Base-by-base conservation (phyloP, 1,140 invertebrate species). In the Wasmannia auropunctata region DNA sequence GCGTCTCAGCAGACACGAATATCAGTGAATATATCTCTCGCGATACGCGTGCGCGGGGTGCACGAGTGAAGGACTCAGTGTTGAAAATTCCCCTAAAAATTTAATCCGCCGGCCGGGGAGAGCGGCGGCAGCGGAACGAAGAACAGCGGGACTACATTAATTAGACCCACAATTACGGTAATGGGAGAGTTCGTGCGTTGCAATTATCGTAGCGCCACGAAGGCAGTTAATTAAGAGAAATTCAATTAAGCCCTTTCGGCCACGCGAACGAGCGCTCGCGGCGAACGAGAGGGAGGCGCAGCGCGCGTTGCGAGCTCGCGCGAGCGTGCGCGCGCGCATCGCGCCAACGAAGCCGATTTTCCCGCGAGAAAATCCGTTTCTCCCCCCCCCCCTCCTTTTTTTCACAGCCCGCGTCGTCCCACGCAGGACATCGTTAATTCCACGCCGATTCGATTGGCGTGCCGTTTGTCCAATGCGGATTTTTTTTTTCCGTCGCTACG, bases 141-240 rank as follows among this genome's bases (percentile, higher is more conserved):
- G 79, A 90, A 87, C 77, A 84, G 49, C 74, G 22, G 81, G 72
- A 86, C 89, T 87, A 88, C 85, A 87, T 91, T 91, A 91, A 91
- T 91, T 91, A 87, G 89, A 87, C 77, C 89, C 63, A 89, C 87
- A 91, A 91, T 91, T 91, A 91, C 90, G 87, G 90, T 91, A 91
- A 91, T 91, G 90, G 90, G 90, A 37, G 85, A 89, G 87, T 91
- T 89, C 85, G 90, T 89, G 90, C 87, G 81, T 89, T 75, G 89
- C 89, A 91, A 91, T 91, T 91, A 91, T 91, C 89, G 90, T 74
- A 72, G 62, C 90, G 76, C 87, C 65, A 28, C 76, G 87, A 91
- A 91, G 87, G 83, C 72, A 89, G 90, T 91, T 91, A 91, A 91
- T 91, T 91, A 91, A 91, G 89, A 89, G 87, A 91, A 91, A 91